These are phyloP conservation scores for Pomatorhinus ruficollis DNA, from an alignment of 2,113 vertebrate species.

Conservation along the genomic window DNA sequence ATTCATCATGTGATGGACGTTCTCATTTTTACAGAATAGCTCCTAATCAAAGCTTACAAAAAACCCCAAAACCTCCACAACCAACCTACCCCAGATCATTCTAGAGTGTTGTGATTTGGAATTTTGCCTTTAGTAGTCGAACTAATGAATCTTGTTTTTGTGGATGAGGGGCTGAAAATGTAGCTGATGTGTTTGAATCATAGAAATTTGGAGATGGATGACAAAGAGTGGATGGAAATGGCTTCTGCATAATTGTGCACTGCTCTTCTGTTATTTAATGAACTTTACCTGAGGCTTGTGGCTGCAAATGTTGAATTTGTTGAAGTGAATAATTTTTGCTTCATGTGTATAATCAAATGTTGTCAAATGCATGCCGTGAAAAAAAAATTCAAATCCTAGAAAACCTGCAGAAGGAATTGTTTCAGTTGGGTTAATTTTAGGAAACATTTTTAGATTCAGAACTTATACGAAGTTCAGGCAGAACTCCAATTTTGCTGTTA, in stretches of 20 bases:
- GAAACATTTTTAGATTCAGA: background rate
- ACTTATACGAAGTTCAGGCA: background rate
- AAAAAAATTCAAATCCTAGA: background rate
- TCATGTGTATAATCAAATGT: background rate
- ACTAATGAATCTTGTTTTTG: background rate
- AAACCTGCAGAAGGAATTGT: background rate
- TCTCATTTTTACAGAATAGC: background rate
- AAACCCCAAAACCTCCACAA: accelerated
- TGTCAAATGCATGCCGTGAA: background rate
- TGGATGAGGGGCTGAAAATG: background rate
- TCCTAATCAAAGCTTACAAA: background rate
- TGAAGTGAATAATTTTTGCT: background rate
- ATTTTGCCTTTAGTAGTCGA: background rate
- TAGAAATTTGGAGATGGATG: background rate
- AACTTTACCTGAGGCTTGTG: background rate
- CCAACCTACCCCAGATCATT: background rate
- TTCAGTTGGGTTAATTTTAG: background rate
- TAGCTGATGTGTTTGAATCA: background rate
- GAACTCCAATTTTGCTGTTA: background rate
- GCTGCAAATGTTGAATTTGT: background rate
- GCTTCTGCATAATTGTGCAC: background rate
- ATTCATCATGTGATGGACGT: background rate
- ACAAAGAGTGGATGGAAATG: background rate
- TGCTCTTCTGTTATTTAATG: background rate
- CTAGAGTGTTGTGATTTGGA: background rate